A percentile compares a stretch with the other conserved stretches of the same genome.
phyloP scores from a whole-genome alignment of 2,888 invertebrate genomes.

The Zhuqinia jingwanae region DNA sequence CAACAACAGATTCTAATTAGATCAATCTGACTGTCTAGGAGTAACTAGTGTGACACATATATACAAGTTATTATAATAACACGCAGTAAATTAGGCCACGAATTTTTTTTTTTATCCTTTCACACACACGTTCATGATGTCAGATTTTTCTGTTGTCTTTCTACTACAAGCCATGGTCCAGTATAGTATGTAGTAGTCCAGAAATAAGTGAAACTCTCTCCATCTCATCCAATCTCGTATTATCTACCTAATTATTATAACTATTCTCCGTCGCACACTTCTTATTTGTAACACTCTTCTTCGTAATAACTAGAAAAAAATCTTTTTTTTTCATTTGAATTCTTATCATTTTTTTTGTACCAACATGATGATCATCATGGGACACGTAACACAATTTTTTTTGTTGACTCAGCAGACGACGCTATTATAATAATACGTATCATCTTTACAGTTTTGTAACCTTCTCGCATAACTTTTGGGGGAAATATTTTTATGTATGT shows the following conservation, averaged over 20 bases:
- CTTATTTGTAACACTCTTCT: too few species aligned
- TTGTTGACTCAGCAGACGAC: conserved; percentile 15
- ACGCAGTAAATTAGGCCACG: neutral
- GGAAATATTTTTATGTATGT: conserved; percentile 18
- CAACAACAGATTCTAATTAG: neutral
- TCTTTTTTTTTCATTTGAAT: neutral
- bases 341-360: neutral
- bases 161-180: too few species aligned
- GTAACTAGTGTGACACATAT: too few species aligned
- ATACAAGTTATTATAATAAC: too few species aligned
- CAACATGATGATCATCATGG: neutral
- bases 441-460: neutral
- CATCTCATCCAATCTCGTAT: too few species aligned
- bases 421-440: too few species aligned
- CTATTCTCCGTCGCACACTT: too few species aligned
- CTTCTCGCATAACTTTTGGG: neutral
- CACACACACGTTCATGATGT: too few species aligned
- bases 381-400: neutral
- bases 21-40: neutral
- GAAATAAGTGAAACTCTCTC: too few species aligned
- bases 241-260: too few species aligned
- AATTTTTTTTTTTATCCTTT: neutral
- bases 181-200: too few species aligned
- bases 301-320: neutral
- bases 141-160: neutral